Percentiles rank a stretch among this genome's conserved stretches.
Evolutionary conservation across 37 sponge, comb jelly and placozoan species (phyloP).

Genomic region (Crambe crambe): DNA sequence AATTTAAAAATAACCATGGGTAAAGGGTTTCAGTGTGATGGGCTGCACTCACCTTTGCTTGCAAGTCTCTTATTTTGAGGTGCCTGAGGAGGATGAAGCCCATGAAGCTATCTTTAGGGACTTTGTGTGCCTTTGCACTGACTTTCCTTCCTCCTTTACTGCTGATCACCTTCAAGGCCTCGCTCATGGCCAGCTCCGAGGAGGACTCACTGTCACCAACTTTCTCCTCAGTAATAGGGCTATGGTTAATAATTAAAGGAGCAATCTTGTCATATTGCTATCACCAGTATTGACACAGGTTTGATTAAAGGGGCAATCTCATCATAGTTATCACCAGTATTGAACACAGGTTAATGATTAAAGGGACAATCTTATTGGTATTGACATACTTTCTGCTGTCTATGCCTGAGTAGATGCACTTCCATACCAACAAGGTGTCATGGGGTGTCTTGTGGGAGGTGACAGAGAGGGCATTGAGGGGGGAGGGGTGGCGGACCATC

Average conservation of each 20-base stretch:
- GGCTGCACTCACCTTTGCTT: slow-evolving; percentile 51
- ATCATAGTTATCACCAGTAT: too few relatives aligned
- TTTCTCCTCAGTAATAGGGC: too few relatives aligned
- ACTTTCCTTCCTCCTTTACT: slow-evolving; percentile 43
- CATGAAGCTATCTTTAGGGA: slow-evolving; percentile 64
- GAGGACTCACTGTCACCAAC: not conserved
- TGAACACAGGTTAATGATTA: too few relatives aligned
- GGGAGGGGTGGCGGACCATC: slow-evolving; percentile 18
- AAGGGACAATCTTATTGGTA: too few relatives aligned
- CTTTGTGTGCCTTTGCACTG: slow-evolving; percentile 51
- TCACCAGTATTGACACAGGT: too few relatives aligned
- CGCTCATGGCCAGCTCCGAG: slow-evolving; percentile 26
- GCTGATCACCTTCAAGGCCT: slow-evolving; percentile 65
- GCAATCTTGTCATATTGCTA: too few relatives aligned
- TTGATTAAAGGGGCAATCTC: too few relatives aligned
- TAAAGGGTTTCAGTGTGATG: too few relatives aligned
- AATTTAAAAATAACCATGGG: too few relatives aligned
- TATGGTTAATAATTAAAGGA: too few relatives aligned
- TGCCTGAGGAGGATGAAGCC: slow-evolving; percentile 73
- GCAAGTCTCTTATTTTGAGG: slow-evolving; percentile 69
- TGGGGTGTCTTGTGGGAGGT: slow-evolving; percentile 43
- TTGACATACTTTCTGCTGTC: slow-evolving; percentile 77
- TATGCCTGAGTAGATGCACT: slow-evolving; percentile 68
- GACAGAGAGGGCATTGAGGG: slow-evolving; percentile 35
- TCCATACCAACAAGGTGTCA: slow-evolving; percentile 62